phyloP scores from a whole-genome alignment of 2,113 vertebrate genomes.

The Pogona vitticeps region DNA sequence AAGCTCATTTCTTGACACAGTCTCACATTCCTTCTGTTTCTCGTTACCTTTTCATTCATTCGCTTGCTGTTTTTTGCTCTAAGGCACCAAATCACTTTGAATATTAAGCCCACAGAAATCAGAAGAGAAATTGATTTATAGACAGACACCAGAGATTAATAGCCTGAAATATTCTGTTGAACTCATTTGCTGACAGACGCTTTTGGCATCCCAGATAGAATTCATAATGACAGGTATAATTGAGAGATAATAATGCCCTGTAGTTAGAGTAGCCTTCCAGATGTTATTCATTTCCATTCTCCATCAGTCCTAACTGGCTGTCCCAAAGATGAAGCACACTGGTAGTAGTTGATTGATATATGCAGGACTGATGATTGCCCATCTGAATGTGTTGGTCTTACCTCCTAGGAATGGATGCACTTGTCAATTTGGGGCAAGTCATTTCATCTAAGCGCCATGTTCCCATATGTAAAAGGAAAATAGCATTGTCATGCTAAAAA shows the following conservation, averaged over 20 bases:
- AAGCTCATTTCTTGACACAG: constrained; percentile 15
- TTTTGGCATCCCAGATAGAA: background rate
- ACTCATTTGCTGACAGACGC: background rate
- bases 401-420: too few species aligned
- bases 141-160: fast-evolving
- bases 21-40: constrained; percentile 29
- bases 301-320: too few species aligned
- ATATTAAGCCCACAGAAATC: background rate
- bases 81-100: background rate
- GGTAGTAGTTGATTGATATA: too few species aligned
- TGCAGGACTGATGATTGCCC: too few species aligned
- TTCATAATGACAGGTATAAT: background rate
- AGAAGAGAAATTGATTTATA: background rate
- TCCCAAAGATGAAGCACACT: too few species aligned
- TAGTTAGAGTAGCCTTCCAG: too few species aligned
- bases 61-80: background rate
- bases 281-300: too few species aligned
- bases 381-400: too few species aligned
- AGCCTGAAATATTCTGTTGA: background rate
- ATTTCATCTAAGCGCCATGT: too few species aligned
- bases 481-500: too few species aligned
- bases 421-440: too few species aligned
- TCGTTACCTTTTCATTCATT: background rate
- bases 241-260: background rate
- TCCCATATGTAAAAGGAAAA: too few species aligned